A percentile compares a stretch with the other conserved stretches of the same genome.
phyloP scores from a whole-genome alignment of 2,888 invertebrate genomes.

The Chalcis sispes region DNA sequence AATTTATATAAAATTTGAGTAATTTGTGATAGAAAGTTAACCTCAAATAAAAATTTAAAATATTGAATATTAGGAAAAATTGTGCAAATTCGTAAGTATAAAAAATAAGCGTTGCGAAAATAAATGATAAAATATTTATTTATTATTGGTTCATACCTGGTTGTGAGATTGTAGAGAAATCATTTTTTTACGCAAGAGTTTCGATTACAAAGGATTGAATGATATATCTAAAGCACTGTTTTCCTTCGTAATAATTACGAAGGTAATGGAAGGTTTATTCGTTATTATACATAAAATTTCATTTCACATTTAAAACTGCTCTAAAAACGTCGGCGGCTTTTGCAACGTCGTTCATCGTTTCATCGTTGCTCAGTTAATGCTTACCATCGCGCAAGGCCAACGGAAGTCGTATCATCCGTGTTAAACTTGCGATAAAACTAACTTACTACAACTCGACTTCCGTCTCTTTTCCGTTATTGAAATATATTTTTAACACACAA shows the following conservation, averaged over 20 bases:
- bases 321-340: constrained; percentile 26
- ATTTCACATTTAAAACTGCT: constrained; percentile 29
- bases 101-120: neutral
- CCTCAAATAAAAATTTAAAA: neutral
- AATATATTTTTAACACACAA: too few species aligned
- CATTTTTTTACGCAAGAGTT: constrained; percentile 61
- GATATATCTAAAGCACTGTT: neutral
- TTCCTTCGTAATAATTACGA: neutral
- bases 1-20: neutral
- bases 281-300: constrained; percentile 33
- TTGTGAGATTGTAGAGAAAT: constrained; percentile 72
- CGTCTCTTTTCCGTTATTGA: neutral
- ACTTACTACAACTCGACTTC: neutral
- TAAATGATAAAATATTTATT: constrained; percentile 17
- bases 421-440: neutral
- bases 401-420: constrained; percentile 11
- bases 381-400: constrained; percentile 38
- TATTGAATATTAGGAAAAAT: neutral
- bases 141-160: too few species aligned
- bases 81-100: neutral
- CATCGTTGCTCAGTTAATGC: constrained; percentile 25
- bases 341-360: constrained; percentile 43
- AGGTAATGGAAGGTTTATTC: neutral
- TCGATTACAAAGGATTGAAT: neutral
- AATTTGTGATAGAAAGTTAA: neutral